A percentile compares a stretch with the other conserved stretches of the same genome.
These are phyloP conservation scores for Rhinopomastus cyanomelas DNA, from an alignment of 2,113 vertebrate species.

Conservation along the genomic window DNA sequence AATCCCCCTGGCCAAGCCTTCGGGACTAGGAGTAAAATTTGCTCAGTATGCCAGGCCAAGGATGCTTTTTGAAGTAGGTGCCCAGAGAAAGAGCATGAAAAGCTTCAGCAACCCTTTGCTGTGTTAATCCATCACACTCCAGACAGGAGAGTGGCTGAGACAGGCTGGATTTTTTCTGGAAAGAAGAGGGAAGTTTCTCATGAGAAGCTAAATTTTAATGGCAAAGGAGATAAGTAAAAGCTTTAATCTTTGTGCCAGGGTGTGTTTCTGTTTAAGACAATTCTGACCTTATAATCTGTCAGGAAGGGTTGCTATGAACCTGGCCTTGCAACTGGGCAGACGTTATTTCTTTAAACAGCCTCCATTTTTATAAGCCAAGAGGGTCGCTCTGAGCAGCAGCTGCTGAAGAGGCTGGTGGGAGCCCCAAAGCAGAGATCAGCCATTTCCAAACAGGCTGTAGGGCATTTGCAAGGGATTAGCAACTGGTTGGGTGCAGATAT, in stretches of 20 bases:
- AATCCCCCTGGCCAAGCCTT: background rate
- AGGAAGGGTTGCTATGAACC: background rate
- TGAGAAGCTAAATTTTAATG: conserved; percentile 13
- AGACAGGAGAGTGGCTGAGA: background rate
- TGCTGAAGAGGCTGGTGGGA: background rate
- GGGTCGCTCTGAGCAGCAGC: conserved; percentile 14
- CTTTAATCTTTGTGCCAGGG: background rate
- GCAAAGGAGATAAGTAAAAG: background rate
- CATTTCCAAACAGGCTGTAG: background rate
- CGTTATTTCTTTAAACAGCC: conserved; percentile 8
- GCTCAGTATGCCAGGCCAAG: background rate
- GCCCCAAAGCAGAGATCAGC: background rate
- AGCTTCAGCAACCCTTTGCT: conserved; percentile 6
- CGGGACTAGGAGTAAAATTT: conserved; percentile 8
- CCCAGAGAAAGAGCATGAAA: background rate
- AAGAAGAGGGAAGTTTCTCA: background rate
- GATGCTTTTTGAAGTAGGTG: conserved; percentile 2
- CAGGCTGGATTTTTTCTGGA: background rate
- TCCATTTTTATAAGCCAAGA: background rate
- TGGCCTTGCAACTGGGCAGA: background rate
- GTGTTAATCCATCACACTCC: background rate
- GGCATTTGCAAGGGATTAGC: background rate
- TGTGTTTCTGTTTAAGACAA: background rate
- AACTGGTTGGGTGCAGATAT: background rate
- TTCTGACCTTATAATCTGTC: background rate